phyloP scores from a whole-genome alignment of 2,888 invertebrate species.

The Scelioninae gen. 1 region DNA sequence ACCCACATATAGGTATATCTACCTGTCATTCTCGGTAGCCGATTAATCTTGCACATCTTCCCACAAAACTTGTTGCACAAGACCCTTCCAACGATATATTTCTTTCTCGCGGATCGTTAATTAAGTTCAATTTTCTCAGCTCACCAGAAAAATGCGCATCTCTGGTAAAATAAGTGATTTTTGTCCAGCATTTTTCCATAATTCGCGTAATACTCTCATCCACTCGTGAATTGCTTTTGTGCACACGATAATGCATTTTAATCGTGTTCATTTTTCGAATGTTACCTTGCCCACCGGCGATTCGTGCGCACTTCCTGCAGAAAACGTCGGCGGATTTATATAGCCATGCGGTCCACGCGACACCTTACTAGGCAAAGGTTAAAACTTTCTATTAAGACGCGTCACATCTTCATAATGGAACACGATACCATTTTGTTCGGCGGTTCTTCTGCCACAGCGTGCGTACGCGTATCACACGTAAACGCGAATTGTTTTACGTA shows the following conservation, averaged over 20 bases:
- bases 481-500: constrained; percentile 50
- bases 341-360: background rate
- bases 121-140: constrained; percentile 22
- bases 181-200: background rate
- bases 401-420: constrained; percentile 32
- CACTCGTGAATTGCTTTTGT: background rate
- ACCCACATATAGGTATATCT: constrained; percentile 21
- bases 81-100: too few species aligned
- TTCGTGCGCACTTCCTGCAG: constrained; percentile 16
- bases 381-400: constrained; percentile 30
- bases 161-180: too few species aligned
- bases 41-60: constrained; percentile 39
- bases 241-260: constrained; percentile 2
- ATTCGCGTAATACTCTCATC: constrained; percentile 4
- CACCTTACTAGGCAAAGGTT: constrained; percentile 3
- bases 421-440: constrained; percentile 28
- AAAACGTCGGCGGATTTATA: constrained; percentile 7
- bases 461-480: constrained; percentile 25
- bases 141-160: too few species aligned
- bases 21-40: too few species aligned
- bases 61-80: constrained; percentile 23
- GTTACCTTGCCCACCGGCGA: background rate
- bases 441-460: background rate
- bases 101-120: too few species aligned
- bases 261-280: constrained; percentile 6